Base-by-base conservation (phyloP, 2,888 invertebrate genomes). In the Malthinus flaveolus region DNA sequence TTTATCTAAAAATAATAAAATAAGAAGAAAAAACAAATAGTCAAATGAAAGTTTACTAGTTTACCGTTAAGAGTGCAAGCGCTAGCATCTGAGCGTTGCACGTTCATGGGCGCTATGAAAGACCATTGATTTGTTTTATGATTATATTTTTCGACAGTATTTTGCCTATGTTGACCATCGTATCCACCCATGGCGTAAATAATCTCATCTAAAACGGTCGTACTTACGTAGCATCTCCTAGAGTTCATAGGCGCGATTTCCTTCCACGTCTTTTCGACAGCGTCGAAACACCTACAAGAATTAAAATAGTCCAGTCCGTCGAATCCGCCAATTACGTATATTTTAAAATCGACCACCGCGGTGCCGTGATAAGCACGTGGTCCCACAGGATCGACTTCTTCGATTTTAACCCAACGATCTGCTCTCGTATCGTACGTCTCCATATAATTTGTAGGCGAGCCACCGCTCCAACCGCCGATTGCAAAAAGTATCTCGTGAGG, bases 311-410 rank as follows among this genome's bases (percentile, higher is more conserved):
- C 89, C 79, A 87, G 84, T n/a, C 95, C 95, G 72, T 96, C 93
- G 73, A 95, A 96, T 3, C 96, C 96, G 0, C 97, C 96, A 64
- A 96, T 90, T 3, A 94, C 88, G 78, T 90, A 95, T 64, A 97
- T 92, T 71, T 89, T 87, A 67, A 85, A 85, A 0, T 90, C 92
- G 1, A 96, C 84, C 0, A 95, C 92, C 0, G 92, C 93, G 0
- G 93, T 91, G n/a, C 95, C 95, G 73, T 96, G 96, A 76, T 96
- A 96, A 0, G 95, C 95, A 50, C 95, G 83, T 0, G 95, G 91
- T 15, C 93, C 94, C 8, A 85, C 85, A 1, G 90, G 87, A 77
- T 93, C 93, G 42, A 90, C 89, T 71, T 92, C 89, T 64, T 86
- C 84, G 7, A 90, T 87, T 81, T 86, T 87, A 48, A 93, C 89